Evolutionary conservation across 2,888 invertebrate species (phyloP).

Genomic region (Anaspis maculata): DNA sequence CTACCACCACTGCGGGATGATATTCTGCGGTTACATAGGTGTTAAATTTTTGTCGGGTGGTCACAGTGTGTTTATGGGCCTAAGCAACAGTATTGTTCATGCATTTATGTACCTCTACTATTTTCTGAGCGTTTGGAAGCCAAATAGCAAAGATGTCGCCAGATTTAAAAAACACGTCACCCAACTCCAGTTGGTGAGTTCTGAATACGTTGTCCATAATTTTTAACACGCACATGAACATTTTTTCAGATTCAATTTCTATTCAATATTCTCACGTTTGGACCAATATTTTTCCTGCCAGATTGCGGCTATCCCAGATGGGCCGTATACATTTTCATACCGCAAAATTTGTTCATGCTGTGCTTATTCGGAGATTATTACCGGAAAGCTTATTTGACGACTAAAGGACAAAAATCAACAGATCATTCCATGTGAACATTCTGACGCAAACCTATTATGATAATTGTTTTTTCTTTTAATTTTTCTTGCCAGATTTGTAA

Average conservation of each 20-base stretch:
- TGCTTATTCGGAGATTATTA: constrained; percentile 61
- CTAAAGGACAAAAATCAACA: too few species aligned
- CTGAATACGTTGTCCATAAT: too few species aligned
- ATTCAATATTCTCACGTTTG: constrained; percentile 49
- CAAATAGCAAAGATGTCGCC: constrained; percentile 57
- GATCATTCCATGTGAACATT: too few species aligned
- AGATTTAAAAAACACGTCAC: constrained; percentile 87
- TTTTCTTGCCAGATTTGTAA: too few species aligned
- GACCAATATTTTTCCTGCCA: constrained; percentile 40
- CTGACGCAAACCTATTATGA: too few species aligned
- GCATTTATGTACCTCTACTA: constrained; percentile 78
- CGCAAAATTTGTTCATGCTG: constrained; percentile 60
- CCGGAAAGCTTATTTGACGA: constrained; percentile 49
- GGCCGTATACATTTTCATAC: constrained; percentile 48
- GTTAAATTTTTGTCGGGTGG: constrained; percentile 60
- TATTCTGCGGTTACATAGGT: constrained; percentile 54
- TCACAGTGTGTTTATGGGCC: constrained; percentile 54
- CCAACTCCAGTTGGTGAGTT: constrained; percentile 69
- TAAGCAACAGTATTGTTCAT: constrained; percentile 69
- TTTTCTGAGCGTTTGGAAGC: constrained; percentile 62
- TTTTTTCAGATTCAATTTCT: constrained; percentile 55
- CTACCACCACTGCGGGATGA: constrained; percentile 81
- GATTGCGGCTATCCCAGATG: constrained; percentile 54
- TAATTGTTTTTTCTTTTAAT: too few species aligned
- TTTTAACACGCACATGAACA: background rate